phyloP scores from a whole-genome alignment of 2,888 invertebrate species.

The Galerucella nymphaeae region DNA sequence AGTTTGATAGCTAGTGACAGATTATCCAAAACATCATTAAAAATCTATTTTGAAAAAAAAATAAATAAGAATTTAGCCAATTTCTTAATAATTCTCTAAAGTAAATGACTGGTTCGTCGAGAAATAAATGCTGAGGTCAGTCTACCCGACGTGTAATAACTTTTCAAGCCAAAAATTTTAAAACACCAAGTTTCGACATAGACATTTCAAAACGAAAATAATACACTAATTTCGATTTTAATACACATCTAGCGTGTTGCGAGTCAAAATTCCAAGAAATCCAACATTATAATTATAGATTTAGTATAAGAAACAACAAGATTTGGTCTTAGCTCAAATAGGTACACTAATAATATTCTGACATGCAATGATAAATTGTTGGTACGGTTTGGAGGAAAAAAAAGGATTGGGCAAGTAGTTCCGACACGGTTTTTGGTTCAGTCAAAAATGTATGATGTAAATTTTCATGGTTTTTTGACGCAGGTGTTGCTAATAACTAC shows the following conservation, averaged over 20 bases:
- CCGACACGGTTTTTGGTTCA: conserved; percentile 27
- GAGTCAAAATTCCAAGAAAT: conserved; percentile 44
- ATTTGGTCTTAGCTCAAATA: conserved; percentile 48
- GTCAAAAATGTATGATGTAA: conserved; percentile 27
- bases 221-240: conserved; percentile 45
- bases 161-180: conserved; percentile 16
- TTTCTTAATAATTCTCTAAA: not conserved
- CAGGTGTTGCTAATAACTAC: conserved; percentile 13
- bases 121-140: conserved; percentile 34
- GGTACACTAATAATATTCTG: conserved; percentile 48
- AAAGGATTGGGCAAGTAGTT: conserved; percentile 27
- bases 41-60: too few species aligned
- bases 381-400: conserved; percentile 35
- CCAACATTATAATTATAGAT: conserved; percentile 49
- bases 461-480: conserved; percentile 26
- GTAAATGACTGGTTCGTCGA: conserved; percentile 23
- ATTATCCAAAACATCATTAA: too few species aligned
- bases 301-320: conserved; percentile 48
- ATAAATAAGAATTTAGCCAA: too few species aligned
- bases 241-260: conserved; percentile 47
- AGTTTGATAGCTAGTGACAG: too few species aligned
- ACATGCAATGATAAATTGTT: conserved; percentile 48
- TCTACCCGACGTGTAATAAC: conserved; percentile 8
- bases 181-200: conserved; percentile 25
- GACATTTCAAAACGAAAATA: conserved; percentile 28